phyloP scores from a whole-genome alignment of 2,888 invertebrate genomes.

The Listrodromus nycthemerus region DNA sequence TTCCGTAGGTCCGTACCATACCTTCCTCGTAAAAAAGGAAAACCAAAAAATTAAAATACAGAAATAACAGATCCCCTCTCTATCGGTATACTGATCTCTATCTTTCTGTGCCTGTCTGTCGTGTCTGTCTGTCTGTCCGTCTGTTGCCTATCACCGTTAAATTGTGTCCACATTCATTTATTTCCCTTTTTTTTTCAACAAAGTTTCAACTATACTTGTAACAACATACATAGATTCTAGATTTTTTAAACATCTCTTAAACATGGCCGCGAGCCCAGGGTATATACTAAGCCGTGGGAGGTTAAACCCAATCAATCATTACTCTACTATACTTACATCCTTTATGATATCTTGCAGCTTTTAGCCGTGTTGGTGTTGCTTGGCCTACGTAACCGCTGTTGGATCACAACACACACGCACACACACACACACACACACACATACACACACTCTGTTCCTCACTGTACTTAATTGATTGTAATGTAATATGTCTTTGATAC shows the following conservation, averaged over 20 bases:
- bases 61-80: conserved; percentile 57
- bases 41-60: conserved; percentile 32
- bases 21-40: conserved; percentile 75
- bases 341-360: conserved; percentile 74
- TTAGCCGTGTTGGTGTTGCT: conserved; percentile 82
- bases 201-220: conserved; percentile 25
- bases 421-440: too few relatives aligned
- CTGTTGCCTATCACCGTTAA: conserved; percentile 74
- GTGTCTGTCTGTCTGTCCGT: conserved; percentile 77
- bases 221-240: conserved; percentile 54
- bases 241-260: conserved; percentile 28
- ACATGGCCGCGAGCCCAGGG: not conserved
- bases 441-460: conserved; percentile 48
- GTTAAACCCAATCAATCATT: conserved; percentile 31
- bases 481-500: conserved; percentile 46
- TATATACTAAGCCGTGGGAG: conserved; percentile 21
- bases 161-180: conserved; percentile 70
- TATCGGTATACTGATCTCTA: conserved; percentile 42
- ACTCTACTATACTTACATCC: conserved; percentile 37
- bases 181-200: not conserved
- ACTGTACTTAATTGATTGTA: conserved; percentile 68
- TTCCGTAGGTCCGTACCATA: conserved; percentile 83
- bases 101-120: conserved; percentile 75
- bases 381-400: conserved; percentile 81
- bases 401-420: too few relatives aligned